Evolutionary conservation across 2,888 invertebrate species (phyloP).

Genomic region (Frankliniella intonsa): DNA sequence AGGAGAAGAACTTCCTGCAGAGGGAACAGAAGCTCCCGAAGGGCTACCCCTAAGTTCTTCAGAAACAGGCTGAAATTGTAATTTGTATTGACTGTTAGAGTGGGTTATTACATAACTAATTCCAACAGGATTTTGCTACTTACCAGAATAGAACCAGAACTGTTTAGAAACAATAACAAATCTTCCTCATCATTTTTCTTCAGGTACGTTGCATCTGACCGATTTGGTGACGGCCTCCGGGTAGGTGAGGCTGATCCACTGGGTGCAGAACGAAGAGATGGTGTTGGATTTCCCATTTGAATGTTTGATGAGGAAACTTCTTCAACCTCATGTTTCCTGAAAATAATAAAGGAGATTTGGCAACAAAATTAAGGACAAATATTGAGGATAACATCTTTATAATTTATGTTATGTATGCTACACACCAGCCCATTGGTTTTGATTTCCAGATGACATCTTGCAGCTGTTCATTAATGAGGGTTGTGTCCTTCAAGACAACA

Average conservation of each 20-base stretch:
- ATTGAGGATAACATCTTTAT: background rate
- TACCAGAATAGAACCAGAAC: slow-evolving; percentile 34
- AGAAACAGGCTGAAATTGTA: background rate
- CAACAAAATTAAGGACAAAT: background rate
- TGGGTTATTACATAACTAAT: no score
- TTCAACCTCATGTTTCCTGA: background rate
- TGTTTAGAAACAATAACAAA: slow-evolving; percentile 40
- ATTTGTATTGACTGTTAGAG: background rate
- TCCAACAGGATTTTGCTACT: background rate
- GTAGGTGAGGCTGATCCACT: background rate
- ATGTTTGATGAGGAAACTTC: background rate
- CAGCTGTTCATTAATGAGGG: slow-evolving; percentile 40
- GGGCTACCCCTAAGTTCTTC: background rate
- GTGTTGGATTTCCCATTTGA: background rate
- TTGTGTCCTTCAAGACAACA: slow-evolving; percentile 51
- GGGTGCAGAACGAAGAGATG: slow-evolving; percentile 29
- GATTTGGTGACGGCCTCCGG: background rate
- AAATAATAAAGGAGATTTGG: background rate
- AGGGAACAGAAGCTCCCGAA: background rate
- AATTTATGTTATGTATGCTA: slow-evolving; percentile 5
- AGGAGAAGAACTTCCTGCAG: background rate
- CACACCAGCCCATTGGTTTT: slow-evolving; percentile 34
- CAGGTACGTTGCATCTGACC: slow-evolving; percentile 20
- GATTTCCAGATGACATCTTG: slow-evolving; percentile 44
- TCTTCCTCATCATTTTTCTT: slow-evolving; percentile 36